Conservation (phyloP, 2,797 vertebrate species). For the Artibeus jamaicensis region DNA sequence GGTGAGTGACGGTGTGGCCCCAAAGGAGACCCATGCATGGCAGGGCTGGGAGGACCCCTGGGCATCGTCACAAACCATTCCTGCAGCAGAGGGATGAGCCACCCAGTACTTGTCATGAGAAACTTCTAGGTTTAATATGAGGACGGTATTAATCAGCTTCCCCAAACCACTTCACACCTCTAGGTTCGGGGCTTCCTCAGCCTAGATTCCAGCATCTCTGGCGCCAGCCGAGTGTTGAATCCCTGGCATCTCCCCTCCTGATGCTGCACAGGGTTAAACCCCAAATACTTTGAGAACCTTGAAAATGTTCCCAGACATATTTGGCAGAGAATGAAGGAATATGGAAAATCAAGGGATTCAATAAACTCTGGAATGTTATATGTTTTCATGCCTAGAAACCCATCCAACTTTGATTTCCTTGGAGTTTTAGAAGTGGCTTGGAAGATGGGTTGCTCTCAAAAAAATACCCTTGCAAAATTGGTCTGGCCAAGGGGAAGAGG, state of each 20-base stretch:
- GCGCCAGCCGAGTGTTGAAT: not conserved
- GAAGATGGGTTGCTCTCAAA: not conserved
- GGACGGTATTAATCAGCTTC: not conserved
- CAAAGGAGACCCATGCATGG: not conserved
- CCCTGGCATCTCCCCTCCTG: not conserved
- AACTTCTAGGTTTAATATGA: not conserved
- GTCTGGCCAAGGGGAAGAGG: not conserved
- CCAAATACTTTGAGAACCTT: not conserved
- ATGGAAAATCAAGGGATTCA: not conserved
- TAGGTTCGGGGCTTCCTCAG: not conserved
- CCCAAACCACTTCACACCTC: not conserved
- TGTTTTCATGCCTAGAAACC: not conserved
- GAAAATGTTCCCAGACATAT: not conserved
- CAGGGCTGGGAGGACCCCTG: not conserved
- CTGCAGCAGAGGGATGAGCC: not conserved
- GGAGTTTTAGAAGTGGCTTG: not conserved
- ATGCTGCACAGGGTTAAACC: not conserved
- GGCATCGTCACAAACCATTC: not conserved
- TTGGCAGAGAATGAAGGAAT: not conserved
- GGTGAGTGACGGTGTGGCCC: conserved; percentile 74
- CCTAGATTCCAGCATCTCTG: not conserved
- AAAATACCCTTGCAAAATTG: not conserved
- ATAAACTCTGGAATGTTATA: not conserved
- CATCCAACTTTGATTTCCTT: not conserved
- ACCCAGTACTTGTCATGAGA: not conserved